Evolutionary conservation across 1,140 invertebrate genomes (phyloP), one percentile per base, ranked within the genome.

Genomic region (Drosophila setifemur): DNA sequence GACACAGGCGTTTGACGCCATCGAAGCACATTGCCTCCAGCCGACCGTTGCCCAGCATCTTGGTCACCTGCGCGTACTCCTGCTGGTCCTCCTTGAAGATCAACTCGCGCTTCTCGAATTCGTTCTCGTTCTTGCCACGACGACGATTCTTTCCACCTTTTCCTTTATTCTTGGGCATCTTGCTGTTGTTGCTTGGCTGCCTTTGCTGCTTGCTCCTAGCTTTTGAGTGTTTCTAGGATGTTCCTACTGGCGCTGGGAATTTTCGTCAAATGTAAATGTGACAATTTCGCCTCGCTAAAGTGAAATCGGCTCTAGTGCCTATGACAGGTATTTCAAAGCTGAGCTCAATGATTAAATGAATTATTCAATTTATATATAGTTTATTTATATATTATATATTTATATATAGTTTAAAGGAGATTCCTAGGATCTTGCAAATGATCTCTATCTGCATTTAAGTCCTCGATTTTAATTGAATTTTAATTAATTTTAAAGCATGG

Each of bases 131-230:
- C 94, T 99, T 99, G 92, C 98, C 98, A 93, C 98, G 96, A 91
- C 98, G 96, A 88, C 98, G 94, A 92, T 99, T 99, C 95, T 99
- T 99, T 94, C 98, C 98, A 96, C 98, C 98, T 95, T 99, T 99
- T 96, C 98, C 95, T 91, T 95, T 95, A 92, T 95, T 95, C 91
- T 95, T 95, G 91, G 94, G 94, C 94, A 95, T 95, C 81, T 87
- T 93, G 55, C 39, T 70, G 45, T 21, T 48, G 16, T 25, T 49
- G 25, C 4, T 14, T 43, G 29, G 12, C 31, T 57, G 49, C 18
- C 39, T 47, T 21, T 60, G 18, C 14, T 21, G 44, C 18, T n/a
- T 49, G 40, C 44, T 55, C 53, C 60, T 48, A 61, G 37, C 70
- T 64, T 42, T 48, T 77, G 29, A 25, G n/a, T n/a, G n/a, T 66